Evolutionary conservation across 2,113 vertebrate genomes (phyloP), one percentile per base, ranked within the genome.

Genomic region (Cyprinodon variegatus): DNA sequence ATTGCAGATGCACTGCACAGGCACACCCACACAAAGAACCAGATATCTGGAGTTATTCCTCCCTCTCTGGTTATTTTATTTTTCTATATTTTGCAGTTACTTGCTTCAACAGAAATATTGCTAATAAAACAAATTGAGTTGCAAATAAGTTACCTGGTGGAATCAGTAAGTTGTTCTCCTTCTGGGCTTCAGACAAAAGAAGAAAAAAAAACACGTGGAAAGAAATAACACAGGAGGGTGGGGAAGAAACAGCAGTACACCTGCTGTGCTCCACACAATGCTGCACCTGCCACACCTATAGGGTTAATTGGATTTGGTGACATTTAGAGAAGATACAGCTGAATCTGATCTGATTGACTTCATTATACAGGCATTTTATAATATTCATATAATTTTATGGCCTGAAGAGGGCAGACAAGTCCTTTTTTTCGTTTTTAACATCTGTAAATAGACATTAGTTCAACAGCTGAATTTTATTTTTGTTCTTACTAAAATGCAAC

Each of bases 321-420:
- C 79, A 85, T 79, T 77, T 57, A 62, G 46, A 45, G 38, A 75
- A 65, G 45, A 48, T 15, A 9, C 29, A 2, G 43, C 60, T 39
- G 66, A 78, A 74, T 83, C 11, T 45, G 43, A 81, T 81, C 65
- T 45, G 45, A 81, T 81, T 63, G 79, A 46, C 41, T 67, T 48
- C 39, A 77, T 79, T 68, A 71, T 2, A 68, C 4, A 39, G 37
- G 41, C 4, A 48, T 41, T 45, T 72, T 66, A 60, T 39, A n/a
- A 78, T 65, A n/a, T 62, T 37, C 59, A 74, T 78, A 76, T 86
- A 39, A 82, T 81, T 76, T 79, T 88, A 11, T 70, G 67, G 77
- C 92, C 92, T 92, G 89, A 91, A 93, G 92, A 92, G 92, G 93
- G 91, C 91, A 94, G 88, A 85, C 81, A 11, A 79, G 86, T 70